Evolutionary conservation across 2,797 vertebrate species (phyloP).

Genomic region (Chloroceryle amazona): DNA sequence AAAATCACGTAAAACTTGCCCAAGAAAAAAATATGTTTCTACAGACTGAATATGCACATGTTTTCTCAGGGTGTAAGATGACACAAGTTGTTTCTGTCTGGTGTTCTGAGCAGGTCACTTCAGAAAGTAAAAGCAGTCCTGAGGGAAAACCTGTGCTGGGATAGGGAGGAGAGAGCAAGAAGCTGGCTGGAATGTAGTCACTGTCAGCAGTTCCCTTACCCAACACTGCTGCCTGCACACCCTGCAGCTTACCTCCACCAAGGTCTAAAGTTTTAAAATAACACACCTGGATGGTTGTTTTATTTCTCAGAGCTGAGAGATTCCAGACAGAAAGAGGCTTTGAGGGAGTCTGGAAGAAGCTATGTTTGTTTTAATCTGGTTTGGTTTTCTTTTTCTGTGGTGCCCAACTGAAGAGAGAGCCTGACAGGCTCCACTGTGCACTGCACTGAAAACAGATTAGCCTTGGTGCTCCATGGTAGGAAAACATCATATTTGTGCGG

Average conservation of each 20-base stretch:
- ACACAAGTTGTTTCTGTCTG: not conserved
- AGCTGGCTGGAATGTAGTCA: fast-evolving
- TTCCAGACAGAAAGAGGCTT: conserved; percentile 9
- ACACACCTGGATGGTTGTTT: conserved; percentile 33
- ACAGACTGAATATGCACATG: not conserved
- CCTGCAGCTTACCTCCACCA: not conserved
- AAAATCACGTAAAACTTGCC: not conserved
- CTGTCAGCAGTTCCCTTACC: not conserved
- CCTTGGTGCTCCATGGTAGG: not conserved
- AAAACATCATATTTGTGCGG: not conserved
- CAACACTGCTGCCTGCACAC: not conserved
- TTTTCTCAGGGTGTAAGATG: not conserved
- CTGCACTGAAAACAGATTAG: not conserved
- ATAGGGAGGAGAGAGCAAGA: not conserved
- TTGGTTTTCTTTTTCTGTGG: conserved; percentile 23
- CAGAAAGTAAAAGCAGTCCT: not conserved
- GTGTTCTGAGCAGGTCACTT: not conserved
- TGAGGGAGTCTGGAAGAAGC: conserved; percentile 12
- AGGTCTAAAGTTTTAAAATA: conserved; percentile 19
- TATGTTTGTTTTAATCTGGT: conserved; percentile 49
- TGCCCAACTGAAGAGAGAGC: not conserved
- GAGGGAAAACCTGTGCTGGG: not conserved
- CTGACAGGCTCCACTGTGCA: not conserved
- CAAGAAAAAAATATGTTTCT: not conserved
- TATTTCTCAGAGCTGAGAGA: conserved; percentile 7